Conservation (phyloP, 2,797 vertebrate genomes). For the Scolopax rusticola region DNA sequence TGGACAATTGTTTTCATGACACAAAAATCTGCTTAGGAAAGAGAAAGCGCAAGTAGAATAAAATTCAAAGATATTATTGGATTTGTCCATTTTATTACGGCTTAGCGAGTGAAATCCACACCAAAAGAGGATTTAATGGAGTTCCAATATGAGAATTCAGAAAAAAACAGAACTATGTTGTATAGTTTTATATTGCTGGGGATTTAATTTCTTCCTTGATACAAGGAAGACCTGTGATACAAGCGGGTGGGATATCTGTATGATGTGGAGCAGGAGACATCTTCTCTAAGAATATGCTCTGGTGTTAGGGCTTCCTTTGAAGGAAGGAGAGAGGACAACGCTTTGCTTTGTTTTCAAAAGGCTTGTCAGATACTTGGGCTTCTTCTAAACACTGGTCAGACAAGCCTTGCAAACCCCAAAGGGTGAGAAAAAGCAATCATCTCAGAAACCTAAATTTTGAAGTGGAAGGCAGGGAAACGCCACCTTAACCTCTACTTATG, state of each 20-base stretch:
- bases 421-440: background rate
- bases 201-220: background rate
- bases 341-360: background rate
- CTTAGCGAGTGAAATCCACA: background rate
- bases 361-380: background rate
- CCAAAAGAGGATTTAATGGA: background rate
- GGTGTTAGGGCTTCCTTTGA: background rate
- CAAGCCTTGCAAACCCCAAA: background rate
- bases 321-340: background rate
- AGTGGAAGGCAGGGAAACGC: background rate
- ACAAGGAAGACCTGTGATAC: no score
- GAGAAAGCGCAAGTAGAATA: conserved; percentile 33
- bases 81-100: background rate
- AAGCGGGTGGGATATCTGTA: background rate
- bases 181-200: fast-evolving
- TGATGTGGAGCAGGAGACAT: background rate
- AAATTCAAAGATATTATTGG: background rate
- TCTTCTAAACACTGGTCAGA: background rate
- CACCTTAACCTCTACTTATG: background rate
- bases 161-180: background rate
- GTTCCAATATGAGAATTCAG: background rate
- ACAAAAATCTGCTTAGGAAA: conserved; percentile 51
- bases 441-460: background rate
- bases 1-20: conserved; percentile 48
- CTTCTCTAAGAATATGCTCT: background rate